phyloP scores from a whole-genome alignment of 2,888 invertebrate genomes.

The Diarsia dahlii region DNA sequence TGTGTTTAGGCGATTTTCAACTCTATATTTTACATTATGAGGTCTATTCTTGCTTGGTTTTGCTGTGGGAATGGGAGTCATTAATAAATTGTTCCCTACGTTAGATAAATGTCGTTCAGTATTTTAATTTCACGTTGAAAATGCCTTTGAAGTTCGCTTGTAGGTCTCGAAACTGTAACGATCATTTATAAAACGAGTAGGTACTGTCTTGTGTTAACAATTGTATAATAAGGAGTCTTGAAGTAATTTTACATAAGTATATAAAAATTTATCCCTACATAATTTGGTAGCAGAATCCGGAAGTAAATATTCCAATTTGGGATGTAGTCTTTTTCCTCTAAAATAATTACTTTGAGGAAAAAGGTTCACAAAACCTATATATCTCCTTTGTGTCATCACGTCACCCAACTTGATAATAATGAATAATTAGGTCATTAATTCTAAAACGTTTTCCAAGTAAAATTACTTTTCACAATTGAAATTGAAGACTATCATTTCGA shows the following conservation, averaged over 20 bases:
- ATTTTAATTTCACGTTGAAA: constrained; percentile 33
- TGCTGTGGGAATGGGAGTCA: constrained; percentile 6
- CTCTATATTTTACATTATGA: fast-evolving
- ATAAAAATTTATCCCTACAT: background rate
- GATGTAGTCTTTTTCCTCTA: background rate
- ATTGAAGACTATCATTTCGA: constrained; percentile 10
- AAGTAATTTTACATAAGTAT: background rate
- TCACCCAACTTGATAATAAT: background rate
- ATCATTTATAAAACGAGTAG: background rate
- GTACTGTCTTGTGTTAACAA: background rate
- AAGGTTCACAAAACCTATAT: background rate
- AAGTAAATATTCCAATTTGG: background rate
- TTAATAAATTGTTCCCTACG: constrained; percentile 27
- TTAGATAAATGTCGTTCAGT: constrained; percentile 30
- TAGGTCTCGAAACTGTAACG: constrained; percentile 4
- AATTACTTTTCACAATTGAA: background rate
- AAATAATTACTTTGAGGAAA: constrained; percentile 1
- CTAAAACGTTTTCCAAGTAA: background rate
- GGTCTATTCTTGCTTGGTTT: background rate
- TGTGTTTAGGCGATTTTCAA: background rate
- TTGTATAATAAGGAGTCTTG: background rate
- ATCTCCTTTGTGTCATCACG: background rate
- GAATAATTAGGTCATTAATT: background rate
- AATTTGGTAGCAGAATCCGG: background rate
- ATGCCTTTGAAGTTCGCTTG: constrained; percentile 18